phyloP scores from a whole-genome alignment of 2,888 invertebrate genomes.

The Dasysyrphus tricinctus region DNA sequence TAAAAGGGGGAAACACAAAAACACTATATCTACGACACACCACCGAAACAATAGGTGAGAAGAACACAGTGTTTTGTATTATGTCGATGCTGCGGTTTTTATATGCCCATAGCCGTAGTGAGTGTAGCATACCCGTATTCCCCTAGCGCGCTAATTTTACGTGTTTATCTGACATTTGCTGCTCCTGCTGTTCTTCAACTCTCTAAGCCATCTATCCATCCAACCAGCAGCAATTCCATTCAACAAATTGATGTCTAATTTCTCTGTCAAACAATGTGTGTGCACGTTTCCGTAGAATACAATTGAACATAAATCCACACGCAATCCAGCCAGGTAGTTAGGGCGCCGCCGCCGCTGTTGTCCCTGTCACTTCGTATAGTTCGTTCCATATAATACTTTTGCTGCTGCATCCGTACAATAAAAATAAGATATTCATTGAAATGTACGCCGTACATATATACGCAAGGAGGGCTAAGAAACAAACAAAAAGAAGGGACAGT shows the following conservation, averaged over 20 bases:
- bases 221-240: conserved; percentile 58
- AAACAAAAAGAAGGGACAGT: conserved; percentile 31
- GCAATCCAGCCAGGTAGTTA: conserved; percentile 61
- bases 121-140: not conserved
- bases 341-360: conserved; percentile 2
- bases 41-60: conserved; percentile 70
- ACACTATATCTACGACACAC: conserved; percentile 30
- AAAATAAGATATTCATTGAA: conserved; percentile 74
- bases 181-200: conserved; percentile 27
- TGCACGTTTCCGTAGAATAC: conserved; percentile 65
- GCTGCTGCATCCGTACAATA: conserved; percentile 37
- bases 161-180: conserved; percentile 72
- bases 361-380: not conserved
- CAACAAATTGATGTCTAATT: conserved; percentile 76
- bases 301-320: conserved; percentile 72
- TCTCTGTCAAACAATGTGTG: conserved; percentile 76
- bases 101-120: not conserved
- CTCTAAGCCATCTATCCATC: not conserved
- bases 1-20: conserved; percentile 29
- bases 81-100: conserved; percentile 73
- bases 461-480: conserved; percentile 50
- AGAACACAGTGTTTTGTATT: conserved; percentile 69
- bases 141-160: conserved; percentile 68
- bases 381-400: not conserved
- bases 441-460: conserved; percentile 12